phyloP scores from a whole-genome alignment of 2,888 invertebrate species.

The Melanostoma mellinum region DNA sequence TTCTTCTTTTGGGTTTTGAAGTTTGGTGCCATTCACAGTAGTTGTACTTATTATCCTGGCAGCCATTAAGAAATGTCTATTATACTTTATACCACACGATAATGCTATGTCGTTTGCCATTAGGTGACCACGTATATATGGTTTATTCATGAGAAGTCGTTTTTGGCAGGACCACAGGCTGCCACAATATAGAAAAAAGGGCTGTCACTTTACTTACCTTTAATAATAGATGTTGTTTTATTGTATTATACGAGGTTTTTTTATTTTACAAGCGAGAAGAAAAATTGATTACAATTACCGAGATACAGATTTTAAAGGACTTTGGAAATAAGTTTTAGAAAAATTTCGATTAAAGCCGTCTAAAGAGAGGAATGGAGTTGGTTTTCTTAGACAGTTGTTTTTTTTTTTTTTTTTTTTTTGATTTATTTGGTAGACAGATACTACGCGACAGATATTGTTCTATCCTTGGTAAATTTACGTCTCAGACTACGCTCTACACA shows the following conservation, averaged over 20 bases:
- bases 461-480: slow-evolving; percentile 60
- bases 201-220: slow-evolving; percentile 53
- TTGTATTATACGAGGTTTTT: too few relatives aligned
- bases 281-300: slow-evolving; percentile 3
- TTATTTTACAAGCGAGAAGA: background rate
- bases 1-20: background rate
- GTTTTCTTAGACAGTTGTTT: background rate
- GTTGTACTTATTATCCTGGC: slow-evolving; percentile 57
- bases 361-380: background rate
- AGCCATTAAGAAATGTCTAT: slow-evolving; percentile 61
- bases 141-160: slow-evolving; percentile 25
- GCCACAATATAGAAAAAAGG: slow-evolving; percentile 21
- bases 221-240: slow-evolving; percentile 7
- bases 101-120: slow-evolving; percentile 42
- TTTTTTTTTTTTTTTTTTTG: slow-evolving; percentile 27
- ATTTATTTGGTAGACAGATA: slow-evolving; percentile 42
- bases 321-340: too few relatives aligned
- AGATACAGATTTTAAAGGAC: background rate
- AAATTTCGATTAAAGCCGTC: too few relatives aligned
- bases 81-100: slow-evolving; percentile 10
- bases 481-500: slow-evolving; percentile 69
- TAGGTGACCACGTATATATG: slow-evolving; percentile 59
- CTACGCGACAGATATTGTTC: slow-evolving; percentile 64
- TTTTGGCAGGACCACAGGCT: slow-evolving; percentile 36
- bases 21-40: slow-evolving; percentile 27